These are phyloP conservation scores for Siniperca scherzeri DNA, from an alignment of 2,797 vertebrate species.

Conservation along the genomic window DNA sequence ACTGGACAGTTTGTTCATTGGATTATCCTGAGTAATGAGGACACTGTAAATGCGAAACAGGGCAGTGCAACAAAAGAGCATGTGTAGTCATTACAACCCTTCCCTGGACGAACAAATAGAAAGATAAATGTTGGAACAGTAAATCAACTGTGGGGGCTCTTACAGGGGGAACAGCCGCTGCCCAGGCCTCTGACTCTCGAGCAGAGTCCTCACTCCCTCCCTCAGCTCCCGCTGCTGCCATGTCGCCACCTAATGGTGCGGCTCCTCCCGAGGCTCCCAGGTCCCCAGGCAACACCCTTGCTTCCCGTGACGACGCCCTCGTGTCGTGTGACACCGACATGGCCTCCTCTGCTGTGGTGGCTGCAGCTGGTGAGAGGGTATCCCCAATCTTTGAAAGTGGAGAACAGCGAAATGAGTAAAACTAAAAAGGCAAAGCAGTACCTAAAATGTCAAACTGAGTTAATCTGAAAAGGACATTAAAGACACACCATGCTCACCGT, in stretches of 20 bases:
- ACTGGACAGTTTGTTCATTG: not conserved
- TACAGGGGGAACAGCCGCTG: conserved; percentile 91
- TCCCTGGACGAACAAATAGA: not conserved
- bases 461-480: not conserved
- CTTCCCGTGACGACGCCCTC: conserved; percentile 62
- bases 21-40: not conserved
- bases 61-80: not conserved
- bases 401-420: conserved; percentile 24
- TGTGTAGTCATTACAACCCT: not conserved
- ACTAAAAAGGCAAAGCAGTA: not conserved
- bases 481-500: conserved; percentile 60
- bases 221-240: conserved; percentile 74
- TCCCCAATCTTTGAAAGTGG: conserved; percentile 81
- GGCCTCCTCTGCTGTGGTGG: conserved; percentile 93
- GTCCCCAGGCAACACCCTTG: conserved; percentile 80
- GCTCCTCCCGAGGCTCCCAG: conserved; percentile 75
- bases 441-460: not conserved
- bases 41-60: conserved; percentile 4
- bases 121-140: not conserved
- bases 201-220: conserved; percentile 82
- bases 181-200: conserved; percentile 90
- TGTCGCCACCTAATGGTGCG: conserved; percentile 75
- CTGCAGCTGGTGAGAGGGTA: conserved; percentile 88
- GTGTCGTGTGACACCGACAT: conserved; percentile 86
- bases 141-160: conserved; percentile 55